phyloP scores from a whole-genome alignment of 2,797 vertebrate genomes.

The Aplochiton taeniatus region DNA sequence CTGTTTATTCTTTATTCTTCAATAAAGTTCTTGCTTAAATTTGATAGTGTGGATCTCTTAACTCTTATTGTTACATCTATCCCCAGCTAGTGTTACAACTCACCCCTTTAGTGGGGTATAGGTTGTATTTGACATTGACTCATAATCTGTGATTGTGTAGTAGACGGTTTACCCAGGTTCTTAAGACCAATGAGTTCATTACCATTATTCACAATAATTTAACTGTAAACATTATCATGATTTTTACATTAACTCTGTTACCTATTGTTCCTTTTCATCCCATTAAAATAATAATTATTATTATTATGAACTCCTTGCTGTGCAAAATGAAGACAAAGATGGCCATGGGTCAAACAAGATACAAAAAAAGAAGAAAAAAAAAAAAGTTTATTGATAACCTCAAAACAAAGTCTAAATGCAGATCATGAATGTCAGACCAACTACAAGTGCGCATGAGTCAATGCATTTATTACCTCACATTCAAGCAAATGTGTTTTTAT shows the following conservation, averaged over 20 bases:
- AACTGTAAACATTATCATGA: too few relatives aligned
- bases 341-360: slow-evolving; percentile 50
- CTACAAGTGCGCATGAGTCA: slow-evolving; percentile 72
- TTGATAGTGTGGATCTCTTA: slow-evolving; percentile 8
- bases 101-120: slow-evolving; percentile 12
- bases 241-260: too few relatives aligned
- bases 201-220: too few relatives aligned
- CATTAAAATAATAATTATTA: too few relatives aligned
- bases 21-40: slow-evolving; percentile 15
- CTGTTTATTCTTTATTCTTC: slow-evolving; percentile 7
- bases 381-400: slow-evolving; percentile 75
- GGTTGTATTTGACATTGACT: slow-evolving; percentile 9
- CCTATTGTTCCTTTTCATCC: too few relatives aligned
- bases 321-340: slow-evolving; percentile 10
- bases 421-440: slow-evolving; percentile 73
- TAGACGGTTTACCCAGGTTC: too few relatives aligned
- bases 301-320: neutral
- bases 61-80: slow-evolving; percentile 8
- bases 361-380: slow-evolving; percentile 71
- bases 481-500: slow-evolving; percentile 62
- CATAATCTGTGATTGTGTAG: slow-evolving; percentile 12
- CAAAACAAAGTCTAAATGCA: slow-evolving; percentile 70
- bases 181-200: too few relatives aligned
- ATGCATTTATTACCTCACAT: slow-evolving; percentile 73
- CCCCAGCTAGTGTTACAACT: slow-evolving; percentile 7